Evolutionary conservation across 2,888 invertebrate genomes (phyloP).

Genomic region (Melangyna quadrimaculata): DNA sequence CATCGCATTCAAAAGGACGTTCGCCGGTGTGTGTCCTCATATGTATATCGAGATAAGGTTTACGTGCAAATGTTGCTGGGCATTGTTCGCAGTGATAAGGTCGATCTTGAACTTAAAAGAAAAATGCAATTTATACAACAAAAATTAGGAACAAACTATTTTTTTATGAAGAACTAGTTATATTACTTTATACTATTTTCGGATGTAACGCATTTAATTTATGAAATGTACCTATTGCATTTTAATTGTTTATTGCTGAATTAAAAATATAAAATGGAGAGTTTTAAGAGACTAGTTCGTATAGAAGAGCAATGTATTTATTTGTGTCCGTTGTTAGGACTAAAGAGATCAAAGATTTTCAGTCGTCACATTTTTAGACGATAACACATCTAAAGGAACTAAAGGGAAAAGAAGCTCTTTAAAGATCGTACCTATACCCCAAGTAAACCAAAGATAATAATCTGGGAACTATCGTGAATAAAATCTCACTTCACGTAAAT

Average conservation of each 20-base stretch:
- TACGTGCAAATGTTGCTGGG: constrained; percentile 84
- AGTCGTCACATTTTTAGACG: background rate
- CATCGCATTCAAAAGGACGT: constrained; percentile 86
- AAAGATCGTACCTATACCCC: no score
- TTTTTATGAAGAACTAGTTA: background rate
- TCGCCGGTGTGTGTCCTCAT: constrained; percentile 83
- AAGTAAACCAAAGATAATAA: no score
- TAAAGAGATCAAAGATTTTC: background rate
- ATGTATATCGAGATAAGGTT: constrained; percentile 85
- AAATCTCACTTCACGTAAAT: no score
- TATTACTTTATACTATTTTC: constrained; percentile 11
- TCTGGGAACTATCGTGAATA: no score
- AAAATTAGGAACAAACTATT: background rate
- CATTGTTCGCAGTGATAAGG: constrained; percentile 83
- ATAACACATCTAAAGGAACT: background rate
- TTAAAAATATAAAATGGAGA: background rate
- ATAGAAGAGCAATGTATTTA: background rate
- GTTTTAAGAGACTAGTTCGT: background rate
- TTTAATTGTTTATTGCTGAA: background rate
- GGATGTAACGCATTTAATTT: background rate
- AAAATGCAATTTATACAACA: constrained; percentile 2
- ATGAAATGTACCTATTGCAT: background rate
- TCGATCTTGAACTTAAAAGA: constrained; percentile 74
- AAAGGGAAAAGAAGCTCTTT: no score
- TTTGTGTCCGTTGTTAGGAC: background rate